These are phyloP conservation scores for Melanotaenia trifasciata DNA, from an alignment of 2,797 vertebrate genomes.

Conservation along the genomic window DNA sequence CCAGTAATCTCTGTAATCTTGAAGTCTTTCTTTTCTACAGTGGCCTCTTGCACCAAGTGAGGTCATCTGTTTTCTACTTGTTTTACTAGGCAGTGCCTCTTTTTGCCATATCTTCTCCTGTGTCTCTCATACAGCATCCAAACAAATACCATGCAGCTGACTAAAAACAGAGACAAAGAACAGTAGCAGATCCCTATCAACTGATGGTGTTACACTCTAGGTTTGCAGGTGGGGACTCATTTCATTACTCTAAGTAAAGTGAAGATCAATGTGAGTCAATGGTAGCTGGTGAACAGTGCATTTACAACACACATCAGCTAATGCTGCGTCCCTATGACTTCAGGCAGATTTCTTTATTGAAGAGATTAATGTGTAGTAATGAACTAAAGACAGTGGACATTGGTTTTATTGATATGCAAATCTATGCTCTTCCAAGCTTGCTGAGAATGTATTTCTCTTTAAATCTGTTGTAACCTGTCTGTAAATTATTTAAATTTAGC, in stretches of 20 bases:
- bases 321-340: slow-evolving; percentile 38
- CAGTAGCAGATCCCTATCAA: slow-evolving; percentile 67
- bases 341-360: slow-evolving; percentile 28
- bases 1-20: slow-evolving; percentile 17
- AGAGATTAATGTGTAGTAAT: slow-evolving; percentile 34
- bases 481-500: neutral
- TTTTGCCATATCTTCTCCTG: neutral
- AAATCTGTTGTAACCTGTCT: neutral
- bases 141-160: slow-evolving; percentile 31
- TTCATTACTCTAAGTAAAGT: slow-evolving; percentile 69
- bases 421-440: neutral
- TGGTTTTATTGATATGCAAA: slow-evolving; percentile 40
- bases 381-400: slow-evolving; percentile 19
- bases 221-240: slow-evolving; percentile 57
- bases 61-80: slow-evolving; percentile 24
- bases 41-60: slow-evolving; percentile 1
- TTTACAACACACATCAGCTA: slow-evolving; percentile 52
- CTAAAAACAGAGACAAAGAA: slow-evolving; percentile 61
- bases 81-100: slow-evolving; percentile 24
- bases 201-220: slow-evolving; percentile 56
- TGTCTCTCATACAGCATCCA: neutral
- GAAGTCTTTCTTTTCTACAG: slow-evolving; percentile 23
- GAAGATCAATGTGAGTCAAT: slow-evolving; percentile 71
- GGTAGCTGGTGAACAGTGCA: slow-evolving; percentile 53
- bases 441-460: neutral